A percentile compares a stretch with the other conserved stretches of the same genome.
Evolutionary conservation across 37 sponge, comb jelly and placozoan genomes (phyloP).

Genomic region (Mnemiopsis leidyi): DNA sequence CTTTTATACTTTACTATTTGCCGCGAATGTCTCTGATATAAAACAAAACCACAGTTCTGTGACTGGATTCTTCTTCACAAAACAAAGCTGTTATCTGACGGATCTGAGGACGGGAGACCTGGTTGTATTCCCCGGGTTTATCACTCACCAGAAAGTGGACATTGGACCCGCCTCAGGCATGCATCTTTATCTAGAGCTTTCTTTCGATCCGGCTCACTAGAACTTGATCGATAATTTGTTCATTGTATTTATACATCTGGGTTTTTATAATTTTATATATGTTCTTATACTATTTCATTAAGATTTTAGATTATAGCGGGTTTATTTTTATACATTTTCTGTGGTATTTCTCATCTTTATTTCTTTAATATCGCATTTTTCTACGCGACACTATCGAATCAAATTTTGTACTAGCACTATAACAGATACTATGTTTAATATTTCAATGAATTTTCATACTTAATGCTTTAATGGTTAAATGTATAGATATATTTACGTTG

Average conservation of each 20-base stretch:
- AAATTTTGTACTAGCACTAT: too few relatives aligned
- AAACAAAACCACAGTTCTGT: background rate
- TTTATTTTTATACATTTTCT: too few relatives aligned
- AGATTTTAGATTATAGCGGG: too few relatives aligned
- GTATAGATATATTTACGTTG: too few relatives aligned
- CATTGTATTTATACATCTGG: too few relatives aligned
- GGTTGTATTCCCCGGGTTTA: background rate
- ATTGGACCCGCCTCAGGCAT: background rate
- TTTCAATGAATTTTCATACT: too few relatives aligned
- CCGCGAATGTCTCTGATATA: too few relatives aligned
- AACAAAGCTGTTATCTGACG: background rate
- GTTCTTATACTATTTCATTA: too few relatives aligned
- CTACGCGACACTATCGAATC: background rate
- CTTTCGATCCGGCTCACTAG: background rate
- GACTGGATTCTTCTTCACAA: background rate
- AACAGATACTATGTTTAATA: too few relatives aligned
- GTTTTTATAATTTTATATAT: too few relatives aligned
- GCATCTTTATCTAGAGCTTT: background rate
- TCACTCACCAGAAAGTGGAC: background rate
- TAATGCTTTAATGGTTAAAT: too few relatives aligned
- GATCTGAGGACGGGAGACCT: background rate
- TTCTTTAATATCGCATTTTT: background rate
- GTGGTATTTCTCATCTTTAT: background rate
- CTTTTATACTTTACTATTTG: too few relatives aligned
- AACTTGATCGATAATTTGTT: background rate